Evolutionary conservation across 2,113 vertebrate genomes (phyloP), one percentile per base, ranked within the genome.

Genomic region (Lepidothrix coronata): DNA sequence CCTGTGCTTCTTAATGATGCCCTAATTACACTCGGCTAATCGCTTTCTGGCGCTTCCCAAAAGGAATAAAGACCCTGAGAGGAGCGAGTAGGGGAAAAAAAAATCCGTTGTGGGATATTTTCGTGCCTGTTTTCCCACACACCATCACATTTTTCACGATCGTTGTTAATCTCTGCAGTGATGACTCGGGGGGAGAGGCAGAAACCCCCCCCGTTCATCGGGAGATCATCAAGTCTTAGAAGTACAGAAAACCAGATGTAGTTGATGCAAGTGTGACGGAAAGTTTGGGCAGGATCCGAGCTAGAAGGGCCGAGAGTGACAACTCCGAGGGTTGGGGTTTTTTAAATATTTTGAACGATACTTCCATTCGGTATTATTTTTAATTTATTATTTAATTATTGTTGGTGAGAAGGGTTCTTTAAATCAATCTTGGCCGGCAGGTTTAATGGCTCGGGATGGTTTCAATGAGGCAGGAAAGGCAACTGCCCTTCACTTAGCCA

Each of bases 381-480:
- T 2, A 73, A 92, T 83, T 86, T 81, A 81, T 81, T 79, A 41
- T 86, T 94, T 89, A 73, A 91, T 94, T 91, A 61, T 91, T 88
- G 39, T 30, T 14, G 30, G 83, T 39, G 86, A 61, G 88, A 65
- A 80, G 74, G 59, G 55, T 41, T 91, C 84, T 91, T 91, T 91
- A 81, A 88, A 95, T 96, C 92, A 94, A 59, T 2, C n/a, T 63
- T 43, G 91, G 76, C 89, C 88, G 83, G 73, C 67, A 58, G 88
- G 75, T 88, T 88, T 89, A 94, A 97, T 96, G 75, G 68, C 91
- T 89, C 27, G 57, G 89, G 39, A 80, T 96, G 94, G 89, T 95
- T 85, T 85, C 89, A 96, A 96, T 93, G 89, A 92, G 83, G 33
- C 85, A 22, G 18, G 55, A 81, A 86, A 93, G 70, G 94, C 90